Evolutionary conservation across 2,113 vertebrate genomes (phyloP).

Genomic region (Pachycephala philippinensis): DNA sequence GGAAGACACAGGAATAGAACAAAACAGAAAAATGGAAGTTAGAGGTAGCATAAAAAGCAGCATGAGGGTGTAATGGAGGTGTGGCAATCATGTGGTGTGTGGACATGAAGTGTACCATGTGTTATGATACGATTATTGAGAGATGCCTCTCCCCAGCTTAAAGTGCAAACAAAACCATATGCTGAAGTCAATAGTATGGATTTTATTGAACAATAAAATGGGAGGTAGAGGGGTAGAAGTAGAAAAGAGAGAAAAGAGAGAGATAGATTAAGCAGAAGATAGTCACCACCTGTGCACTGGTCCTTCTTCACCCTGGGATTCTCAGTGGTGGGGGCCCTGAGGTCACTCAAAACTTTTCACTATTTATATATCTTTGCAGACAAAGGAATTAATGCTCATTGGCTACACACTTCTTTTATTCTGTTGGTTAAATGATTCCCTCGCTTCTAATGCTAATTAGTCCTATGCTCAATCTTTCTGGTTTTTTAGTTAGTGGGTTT

Average conservation of each 20-base stretch:
- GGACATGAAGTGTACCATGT: fast-evolving
- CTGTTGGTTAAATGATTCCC: not conserved
- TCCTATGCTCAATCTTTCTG: not conserved
- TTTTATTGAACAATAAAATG: not conserved
- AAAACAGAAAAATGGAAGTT: not conserved
- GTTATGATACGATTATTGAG: not conserved
- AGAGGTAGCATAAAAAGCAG: not conserved
- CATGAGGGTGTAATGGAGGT: not conserved
- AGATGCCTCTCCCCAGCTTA: not conserved
- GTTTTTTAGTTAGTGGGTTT: not conserved
- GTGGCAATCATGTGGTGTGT: not conserved
- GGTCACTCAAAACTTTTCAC: not conserved
- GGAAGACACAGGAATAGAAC: not conserved
- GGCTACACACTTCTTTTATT: not conserved
- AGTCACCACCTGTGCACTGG: not conserved
- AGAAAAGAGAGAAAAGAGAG: not conserved
- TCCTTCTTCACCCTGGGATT: not conserved
- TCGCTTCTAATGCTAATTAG: not conserved
- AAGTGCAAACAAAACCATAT: not conserved
- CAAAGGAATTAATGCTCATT: not conserved
- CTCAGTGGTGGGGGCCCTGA: not conserved
- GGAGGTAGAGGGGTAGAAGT: not conserved
- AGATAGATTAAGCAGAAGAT: not conserved
- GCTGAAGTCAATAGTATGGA: not conserved
- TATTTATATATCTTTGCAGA: not conserved